Evolutionary conservation across 2,888 invertebrate genomes (phyloP), one percentile per base, ranked within the genome.

Genomic region (Cordylochernes scorpioides): DNA sequence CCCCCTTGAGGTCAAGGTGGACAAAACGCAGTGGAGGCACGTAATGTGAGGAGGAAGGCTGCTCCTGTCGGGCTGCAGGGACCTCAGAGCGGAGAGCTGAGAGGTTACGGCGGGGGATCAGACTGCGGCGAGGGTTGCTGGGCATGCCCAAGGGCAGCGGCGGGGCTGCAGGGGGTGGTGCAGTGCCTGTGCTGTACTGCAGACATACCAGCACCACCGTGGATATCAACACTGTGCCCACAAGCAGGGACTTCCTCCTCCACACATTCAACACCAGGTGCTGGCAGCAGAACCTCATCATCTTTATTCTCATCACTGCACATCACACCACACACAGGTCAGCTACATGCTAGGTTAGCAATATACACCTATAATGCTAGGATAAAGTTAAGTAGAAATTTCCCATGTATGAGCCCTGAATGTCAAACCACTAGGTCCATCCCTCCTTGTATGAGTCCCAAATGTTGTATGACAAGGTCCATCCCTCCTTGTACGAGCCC

Each of bases 11-110:
- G 30, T 42, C 42, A 9, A 42, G 35, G 25, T 42, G 42, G 2
- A 42, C 39, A 2, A 40, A 10, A 8, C 42, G 27, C 13, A 39
- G 38, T n/a, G 44, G 41, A 4, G 45, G 45, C 4, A 46, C 15
- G 10, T 27, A 36, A 15, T 8, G 3, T 0, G 18, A 15, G 15
- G 24, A 8, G 25, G 22, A 16, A 15, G 15, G 10, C 4, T 17
- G 17, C 30, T 29, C 17, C 10, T 15, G 13, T 5, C 24, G 14
- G 17, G 25, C 29, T 4, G 33, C 22, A n/a, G 27, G 8, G 10
- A 32, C 22, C 2, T 32, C 30, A 5, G 22, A 13, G 4, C 12
- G 22, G 14, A 22, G 22, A 22, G 22, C 22, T 22, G 22, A 22
- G 5, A 22, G 6, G 6, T 22, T 22, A 6, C 22, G 22, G 5